Evolutionary conservation across 2,113 vertebrate genomes (phyloP), one percentile per base, ranked within the genome.

Genomic region (Mixornis gularis): DNA sequence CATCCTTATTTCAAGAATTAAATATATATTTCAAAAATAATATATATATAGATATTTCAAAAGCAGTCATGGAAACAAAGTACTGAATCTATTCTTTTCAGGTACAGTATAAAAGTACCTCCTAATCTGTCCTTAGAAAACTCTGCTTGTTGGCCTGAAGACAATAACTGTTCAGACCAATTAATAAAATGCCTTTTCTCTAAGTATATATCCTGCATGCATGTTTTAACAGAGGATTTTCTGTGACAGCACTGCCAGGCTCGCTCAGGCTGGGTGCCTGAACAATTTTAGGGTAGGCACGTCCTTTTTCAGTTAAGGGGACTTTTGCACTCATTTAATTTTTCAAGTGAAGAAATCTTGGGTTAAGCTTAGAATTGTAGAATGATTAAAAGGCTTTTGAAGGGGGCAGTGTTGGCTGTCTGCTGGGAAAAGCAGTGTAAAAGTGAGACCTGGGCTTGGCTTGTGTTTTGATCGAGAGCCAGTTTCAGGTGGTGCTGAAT

Each of bases 401-500:
- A 79, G 40, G 32, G 24, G 40, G 11, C 9, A 62, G 14, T 32
- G 2, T n/a, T 93, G 82, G 34, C 81, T 51, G 27, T 17, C 24
- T 92, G 62, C 80, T 79, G 84, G 59, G 59, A 65, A 55, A 85
- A 30, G 74, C 66, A 48, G 13, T 19, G 10, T 25, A 4, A 40
- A 68, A 90, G 30, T 25, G 43, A 79, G 87, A 66, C 29, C 49
- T 85, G 83, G 70, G 34, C 38, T 86, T 58, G 72, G 43, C 51
- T 4, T 79, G 32, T 40, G 70, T 72, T 92, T 77, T 92, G 80
- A 63, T 79, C 3, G 0, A 49, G 70, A 55, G 89, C 44, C 84
- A 89, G 41, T 60, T 95, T 91, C 81, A 89, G 73, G 93, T 92
- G 80, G 49, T 85, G 46, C 49, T 85, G 89, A 87, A 58, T 16